A percentile compares a stretch with the other conserved stretches of the same genome.
These are phyloP conservation scores for Vespertilio murinus DNA, from an alignment of 2,797 vertebrate genomes.

Conservation along the genomic window DNA sequence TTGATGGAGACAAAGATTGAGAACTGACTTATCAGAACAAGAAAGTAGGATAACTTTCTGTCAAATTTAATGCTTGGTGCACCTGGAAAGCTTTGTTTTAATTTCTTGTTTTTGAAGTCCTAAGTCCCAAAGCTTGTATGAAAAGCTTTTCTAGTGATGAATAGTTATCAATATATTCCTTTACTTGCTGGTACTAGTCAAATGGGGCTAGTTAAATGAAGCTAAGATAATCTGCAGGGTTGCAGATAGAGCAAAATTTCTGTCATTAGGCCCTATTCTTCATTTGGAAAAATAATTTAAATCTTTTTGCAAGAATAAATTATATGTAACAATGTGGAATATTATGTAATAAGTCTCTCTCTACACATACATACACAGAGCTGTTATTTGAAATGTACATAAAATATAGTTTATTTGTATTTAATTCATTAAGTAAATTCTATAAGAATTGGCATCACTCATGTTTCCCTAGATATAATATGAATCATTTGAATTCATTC, in stretches of 20 bases:
- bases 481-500: background rate
- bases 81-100: background rate
- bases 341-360: background rate
- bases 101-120: background rate
- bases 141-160: background rate
- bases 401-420: background rate
- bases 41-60: background rate
- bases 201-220: too few species aligned
- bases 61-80: background rate
- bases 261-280: background rate
- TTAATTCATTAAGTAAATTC: background rate
- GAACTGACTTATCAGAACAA: background rate
- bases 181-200: background rate
- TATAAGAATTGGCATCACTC: background rate
- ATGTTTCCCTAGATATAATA: background rate
- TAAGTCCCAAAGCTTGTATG: background rate
- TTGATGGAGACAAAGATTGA: background rate
- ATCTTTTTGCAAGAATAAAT: background rate
- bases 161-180: background rate
- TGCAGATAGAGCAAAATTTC: background rate
- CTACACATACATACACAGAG: background rate
- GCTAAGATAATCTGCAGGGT: background rate
- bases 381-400: background rate
- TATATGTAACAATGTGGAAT: background rate
- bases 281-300: background rate